These are phyloP conservation scores for Pterophyllum scalare DNA, from an alignment of 2,113 vertebrate species.

Conservation along the genomic window DNA sequence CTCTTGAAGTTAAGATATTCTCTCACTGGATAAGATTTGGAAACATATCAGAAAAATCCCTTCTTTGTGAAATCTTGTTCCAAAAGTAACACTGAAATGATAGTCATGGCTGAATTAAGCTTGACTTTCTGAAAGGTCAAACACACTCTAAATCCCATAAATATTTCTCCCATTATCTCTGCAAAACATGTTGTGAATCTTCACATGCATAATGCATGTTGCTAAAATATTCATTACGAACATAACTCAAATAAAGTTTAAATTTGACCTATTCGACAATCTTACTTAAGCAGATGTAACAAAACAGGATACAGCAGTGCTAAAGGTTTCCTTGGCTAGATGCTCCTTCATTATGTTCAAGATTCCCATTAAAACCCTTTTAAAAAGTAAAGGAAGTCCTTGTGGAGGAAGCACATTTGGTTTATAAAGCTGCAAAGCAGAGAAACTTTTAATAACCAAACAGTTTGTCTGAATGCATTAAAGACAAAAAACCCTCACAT, in stretches of 20 bases:
- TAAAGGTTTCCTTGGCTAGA: conserved; percentile 19
- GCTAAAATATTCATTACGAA: conserved; percentile 66
- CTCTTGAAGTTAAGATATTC: conserved; percentile 15
- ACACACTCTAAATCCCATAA: conserved; percentile 20
- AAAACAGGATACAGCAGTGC: conserved; percentile 5
- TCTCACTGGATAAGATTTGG: neutral
- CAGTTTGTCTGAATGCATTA: neutral
- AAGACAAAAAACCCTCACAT: neutral
- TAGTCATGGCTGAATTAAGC: neutral
- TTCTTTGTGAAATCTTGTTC: neutral
- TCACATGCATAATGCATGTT: conserved; percentile 37
- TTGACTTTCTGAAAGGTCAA: conserved; percentile 33
- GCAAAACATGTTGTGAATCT: conserved; percentile 5
- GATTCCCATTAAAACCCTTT: neutral
- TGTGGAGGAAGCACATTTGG: neutral
- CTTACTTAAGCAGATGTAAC: conserved; percentile 25
- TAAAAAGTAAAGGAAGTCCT: neutral
- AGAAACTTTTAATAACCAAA: neutral
- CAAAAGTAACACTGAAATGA: neutral
- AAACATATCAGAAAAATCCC: neutral
- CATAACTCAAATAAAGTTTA: conserved; percentile 49
- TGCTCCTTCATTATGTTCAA: conserved; percentile 13
- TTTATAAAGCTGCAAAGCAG: neutral
- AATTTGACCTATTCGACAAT: conserved; percentile 44
- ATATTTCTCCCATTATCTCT: conserved; percentile 1